Percentiles rank a stretch among this genome's conserved stretches.
Conservation (phyloP, 2,888 invertebrate species). For the Zonitis immaculata region DNA sequence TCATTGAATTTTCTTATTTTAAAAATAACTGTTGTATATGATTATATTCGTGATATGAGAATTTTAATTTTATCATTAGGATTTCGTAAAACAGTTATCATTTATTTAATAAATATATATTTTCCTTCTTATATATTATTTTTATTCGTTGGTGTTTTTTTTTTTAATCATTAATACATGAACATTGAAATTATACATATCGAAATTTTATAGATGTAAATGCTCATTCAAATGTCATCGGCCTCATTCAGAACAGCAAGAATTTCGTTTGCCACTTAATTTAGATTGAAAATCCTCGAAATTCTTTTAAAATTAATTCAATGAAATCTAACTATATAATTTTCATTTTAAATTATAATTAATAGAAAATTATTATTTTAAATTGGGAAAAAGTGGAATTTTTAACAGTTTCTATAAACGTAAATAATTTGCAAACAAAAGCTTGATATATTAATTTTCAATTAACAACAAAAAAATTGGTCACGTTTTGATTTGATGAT, state of each 20-base stretch:
- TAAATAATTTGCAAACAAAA: not conserved
- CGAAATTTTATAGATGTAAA: slow-evolving; percentile 5
- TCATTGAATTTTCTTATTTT: not conserved
- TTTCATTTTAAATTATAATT: too few species aligned
- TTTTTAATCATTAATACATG: not conserved
- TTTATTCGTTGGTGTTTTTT: not conserved
- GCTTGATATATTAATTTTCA: not conserved
- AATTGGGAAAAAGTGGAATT: too few species aligned
- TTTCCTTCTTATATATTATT: not conserved
- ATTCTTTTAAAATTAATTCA: not conserved
- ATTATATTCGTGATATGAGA: not conserved
- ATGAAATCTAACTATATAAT: not conserved
- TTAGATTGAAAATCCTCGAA: not conserved
- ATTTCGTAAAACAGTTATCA: not conserved
- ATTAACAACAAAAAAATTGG: not conserved
- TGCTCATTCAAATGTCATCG: slow-evolving; percentile 5
- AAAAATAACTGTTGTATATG: not conserved
- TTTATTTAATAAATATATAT: not conserved
- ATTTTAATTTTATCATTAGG: not conserved
- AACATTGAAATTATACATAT: slow-evolving; percentile 1
- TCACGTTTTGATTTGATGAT: not conserved
- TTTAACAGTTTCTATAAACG: not conserved
- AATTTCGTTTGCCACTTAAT: not conserved
- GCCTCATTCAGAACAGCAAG: not conserved
- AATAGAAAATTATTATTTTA: too few species aligned